These are phyloP conservation scores for Helostoma temminkii DNA, from an alignment of 2,797 vertebrate species.

Conservation along the genomic window DNA sequence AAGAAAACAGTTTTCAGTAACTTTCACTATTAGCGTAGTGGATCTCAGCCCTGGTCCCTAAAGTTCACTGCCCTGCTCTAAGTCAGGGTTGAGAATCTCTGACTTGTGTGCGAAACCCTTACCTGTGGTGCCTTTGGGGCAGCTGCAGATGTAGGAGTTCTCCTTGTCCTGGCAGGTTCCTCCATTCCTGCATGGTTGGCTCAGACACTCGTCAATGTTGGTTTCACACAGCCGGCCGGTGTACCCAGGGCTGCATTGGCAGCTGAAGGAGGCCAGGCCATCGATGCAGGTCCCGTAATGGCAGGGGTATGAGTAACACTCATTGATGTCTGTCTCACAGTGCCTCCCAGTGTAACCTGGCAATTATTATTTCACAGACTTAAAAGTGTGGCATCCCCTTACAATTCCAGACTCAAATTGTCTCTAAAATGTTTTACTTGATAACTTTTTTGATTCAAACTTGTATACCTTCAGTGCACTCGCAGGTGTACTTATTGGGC, in stretches of 20 bases:
- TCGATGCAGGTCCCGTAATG: conserved; percentile 94
- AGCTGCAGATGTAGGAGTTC: conserved; percentile 91
- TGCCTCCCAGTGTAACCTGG: conserved; percentile 91
- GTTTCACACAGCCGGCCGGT: conserved; percentile 93
- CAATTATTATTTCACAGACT: conserved; percentile 2
- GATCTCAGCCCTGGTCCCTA: too few relatives aligned
- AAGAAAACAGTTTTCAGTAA: conserved; percentile 21
- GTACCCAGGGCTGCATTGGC: conserved; percentile 91
- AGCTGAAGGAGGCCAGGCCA: conserved; percentile 91
- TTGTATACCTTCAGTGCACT: conserved; percentile 92
- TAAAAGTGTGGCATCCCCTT: too few relatives aligned
- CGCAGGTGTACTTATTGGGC: conserved; percentile 94
- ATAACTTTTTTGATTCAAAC: background rate
- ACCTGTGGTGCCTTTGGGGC: conserved; percentile 95
- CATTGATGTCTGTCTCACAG: conserved; percentile 92
- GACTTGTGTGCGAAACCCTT: background rate
- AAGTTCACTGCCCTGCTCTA: too few relatives aligned
- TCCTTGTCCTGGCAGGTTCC: conserved; percentile 93
- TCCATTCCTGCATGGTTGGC: conserved; percentile 94
- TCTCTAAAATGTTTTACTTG: background rate
- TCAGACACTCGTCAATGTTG: conserved; percentile 96
- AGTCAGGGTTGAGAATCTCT: too few relatives aligned
- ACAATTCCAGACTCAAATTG: too few relatives aligned
- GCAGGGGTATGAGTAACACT: conserved; percentile 92
- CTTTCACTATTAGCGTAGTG: background rate